These are phyloP conservation scores for Gymnobelideus leadbeateri DNA, from an alignment of 2,113 vertebrate genomes.

Conservation along the genomic window DNA sequence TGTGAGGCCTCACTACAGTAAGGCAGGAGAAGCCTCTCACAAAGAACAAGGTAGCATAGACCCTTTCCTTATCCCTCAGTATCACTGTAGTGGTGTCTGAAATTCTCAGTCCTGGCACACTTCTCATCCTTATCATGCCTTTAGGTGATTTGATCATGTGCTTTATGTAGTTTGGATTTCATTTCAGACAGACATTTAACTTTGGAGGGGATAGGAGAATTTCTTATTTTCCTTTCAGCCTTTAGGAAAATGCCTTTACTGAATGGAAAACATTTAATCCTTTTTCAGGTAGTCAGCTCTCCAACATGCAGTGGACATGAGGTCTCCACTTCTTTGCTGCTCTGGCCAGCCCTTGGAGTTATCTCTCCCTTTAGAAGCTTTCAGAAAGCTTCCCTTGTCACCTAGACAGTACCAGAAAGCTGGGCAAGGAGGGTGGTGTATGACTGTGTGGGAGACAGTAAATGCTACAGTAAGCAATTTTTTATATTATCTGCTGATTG, in stretches of 20 bases:
- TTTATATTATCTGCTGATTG: constrained; percentile 9
- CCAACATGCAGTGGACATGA: not conserved
- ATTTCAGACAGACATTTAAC: constrained; percentile 16
- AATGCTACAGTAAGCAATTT: not conserved
- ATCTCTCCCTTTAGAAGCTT: not conserved
- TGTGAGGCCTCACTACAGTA: constrained; percentile 16
- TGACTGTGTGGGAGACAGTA: not conserved
- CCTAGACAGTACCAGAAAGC: not conserved
- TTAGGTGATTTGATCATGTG: not conserved
- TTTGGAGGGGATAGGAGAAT: not conserved
- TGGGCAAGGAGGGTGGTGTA: not conserved
- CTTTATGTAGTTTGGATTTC: constrained; percentile 38
- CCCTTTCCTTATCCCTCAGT: constrained; percentile 35
- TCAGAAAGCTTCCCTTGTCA: constrained; percentile 11
- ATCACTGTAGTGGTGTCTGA: constrained; percentile 35
- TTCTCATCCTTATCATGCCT: not conserved
- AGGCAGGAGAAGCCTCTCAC: constrained; percentile 16
- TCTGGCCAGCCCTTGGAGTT: not conserved
- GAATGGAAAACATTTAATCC: not conserved
- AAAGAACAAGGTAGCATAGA: constrained; percentile 30
- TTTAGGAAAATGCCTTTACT: constrained; percentile 23
- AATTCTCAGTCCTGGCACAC: constrained; percentile 45
- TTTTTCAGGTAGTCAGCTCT: constrained; percentile 3
- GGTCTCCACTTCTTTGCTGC: constrained; percentile 16
- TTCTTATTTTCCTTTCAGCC: constrained; percentile 36